Conservation (phyloP, 2,113 vertebrate species). For the Serinus canaria region DNA sequence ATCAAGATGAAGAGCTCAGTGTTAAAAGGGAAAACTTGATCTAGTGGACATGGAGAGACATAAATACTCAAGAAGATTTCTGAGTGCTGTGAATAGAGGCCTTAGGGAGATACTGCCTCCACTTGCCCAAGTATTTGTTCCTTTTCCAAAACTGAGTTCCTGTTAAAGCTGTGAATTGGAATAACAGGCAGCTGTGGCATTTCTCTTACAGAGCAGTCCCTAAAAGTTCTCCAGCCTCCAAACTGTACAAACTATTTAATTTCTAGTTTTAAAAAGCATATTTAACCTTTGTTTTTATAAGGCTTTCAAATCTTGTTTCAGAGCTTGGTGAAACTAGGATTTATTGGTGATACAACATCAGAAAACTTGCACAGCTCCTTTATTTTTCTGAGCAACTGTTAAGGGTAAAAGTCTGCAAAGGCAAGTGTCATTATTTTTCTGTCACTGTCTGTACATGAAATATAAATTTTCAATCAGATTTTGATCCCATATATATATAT, state of each 20-base stretch:
- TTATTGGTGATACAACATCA: neutral
- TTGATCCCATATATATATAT: neutral
- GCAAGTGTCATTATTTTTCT: neutral
- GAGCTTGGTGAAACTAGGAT: neutral
- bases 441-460: neutral
- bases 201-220: neutral
- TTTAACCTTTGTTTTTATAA: neutral
- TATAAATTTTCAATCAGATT: neutral
- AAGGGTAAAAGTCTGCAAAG: neutral
- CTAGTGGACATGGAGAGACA: neutral
- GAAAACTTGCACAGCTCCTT: neutral
- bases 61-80: neutral
- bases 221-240: neutral
- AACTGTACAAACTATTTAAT: neutral
- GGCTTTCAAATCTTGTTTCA: neutral
- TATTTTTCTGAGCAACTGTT: neutral
- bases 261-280: neutral
- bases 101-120: neutral
- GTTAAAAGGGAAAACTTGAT: neutral
- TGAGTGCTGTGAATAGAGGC: neutral
- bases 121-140: neutral
- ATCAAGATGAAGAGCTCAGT: neutral
- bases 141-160: neutral
- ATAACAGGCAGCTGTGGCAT: neutral
- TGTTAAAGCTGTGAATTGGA: neutral